Conservation (phyloP, 2,113 vertebrate genomes). For the Mohoua ochrocephala region DNA sequence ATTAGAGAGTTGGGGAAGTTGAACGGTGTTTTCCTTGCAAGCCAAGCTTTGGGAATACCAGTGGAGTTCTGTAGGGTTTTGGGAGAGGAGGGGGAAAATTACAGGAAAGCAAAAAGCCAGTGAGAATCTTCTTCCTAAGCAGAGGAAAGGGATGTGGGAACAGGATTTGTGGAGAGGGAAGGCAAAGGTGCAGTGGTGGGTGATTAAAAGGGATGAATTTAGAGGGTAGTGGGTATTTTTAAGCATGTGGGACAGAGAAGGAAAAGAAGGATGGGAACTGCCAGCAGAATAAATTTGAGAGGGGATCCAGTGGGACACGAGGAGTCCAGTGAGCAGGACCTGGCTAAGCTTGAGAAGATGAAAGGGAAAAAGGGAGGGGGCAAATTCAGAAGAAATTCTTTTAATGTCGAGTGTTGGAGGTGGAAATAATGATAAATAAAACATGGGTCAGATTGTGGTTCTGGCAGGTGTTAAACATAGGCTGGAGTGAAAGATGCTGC, state of each 20-base stretch:
- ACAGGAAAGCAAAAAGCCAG: background rate
- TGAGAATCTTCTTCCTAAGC: background rate
- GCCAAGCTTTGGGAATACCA: background rate
- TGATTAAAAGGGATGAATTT: background rate
- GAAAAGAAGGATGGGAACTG: background rate
- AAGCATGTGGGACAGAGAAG: background rate
- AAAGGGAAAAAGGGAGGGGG: background rate
- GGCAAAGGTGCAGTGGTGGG: background rate
- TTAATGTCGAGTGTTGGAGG: background rate
- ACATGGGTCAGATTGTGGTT: background rate
- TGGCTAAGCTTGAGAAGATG: background rate
- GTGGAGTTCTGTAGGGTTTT: background rate
- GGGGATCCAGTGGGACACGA: accelerated
- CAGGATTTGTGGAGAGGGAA: background rate
- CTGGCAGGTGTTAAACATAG: background rate
- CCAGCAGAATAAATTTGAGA: background rate
- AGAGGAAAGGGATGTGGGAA: background rate
- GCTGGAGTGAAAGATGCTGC: background rate
- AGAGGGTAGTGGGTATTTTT: background rate
- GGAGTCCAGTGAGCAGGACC: background rate
- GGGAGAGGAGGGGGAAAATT: too few species aligned
- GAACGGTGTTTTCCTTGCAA: background rate
- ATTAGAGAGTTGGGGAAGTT: background rate
- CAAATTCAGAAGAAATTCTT: accelerated
- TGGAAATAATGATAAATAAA: background rate